phyloP scores from a whole-genome alignment of 2,888 invertebrate species.

The Cristatella mucedo region DNA sequence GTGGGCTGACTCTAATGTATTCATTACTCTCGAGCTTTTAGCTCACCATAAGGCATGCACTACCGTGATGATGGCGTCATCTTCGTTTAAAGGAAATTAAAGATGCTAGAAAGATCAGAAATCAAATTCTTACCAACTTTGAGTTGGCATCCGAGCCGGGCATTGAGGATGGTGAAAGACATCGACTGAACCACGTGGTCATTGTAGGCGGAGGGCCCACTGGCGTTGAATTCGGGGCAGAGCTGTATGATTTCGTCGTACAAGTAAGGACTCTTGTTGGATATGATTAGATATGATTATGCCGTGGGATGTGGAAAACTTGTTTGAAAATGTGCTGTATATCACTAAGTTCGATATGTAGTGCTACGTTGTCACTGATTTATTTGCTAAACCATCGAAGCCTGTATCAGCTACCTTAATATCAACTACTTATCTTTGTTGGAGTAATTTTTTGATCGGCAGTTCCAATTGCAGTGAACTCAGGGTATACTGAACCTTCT shows the following conservation, averaged over 20 bases:
- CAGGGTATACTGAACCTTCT: too few relatives aligned
- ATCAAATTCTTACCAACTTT: conserved; percentile 33
- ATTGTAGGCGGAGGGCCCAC: conserved; percentile 42
- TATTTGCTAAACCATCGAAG: too few relatives aligned
- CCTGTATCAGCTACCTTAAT: too few relatives aligned
- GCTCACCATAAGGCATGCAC: background rate
- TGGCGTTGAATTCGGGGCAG: conserved; percentile 40
- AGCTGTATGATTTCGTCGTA: conserved; percentile 38
- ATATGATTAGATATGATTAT: conserved; percentile 2
- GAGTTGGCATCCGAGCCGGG: conserved; percentile 34
- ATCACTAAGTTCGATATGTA: too few relatives aligned
- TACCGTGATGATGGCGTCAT: background rate
- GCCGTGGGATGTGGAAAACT: too few relatives aligned
- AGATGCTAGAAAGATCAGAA: conserved; percentile 36
- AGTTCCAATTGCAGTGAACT: too few relatives aligned
- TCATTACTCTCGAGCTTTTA: too few relatives aligned
- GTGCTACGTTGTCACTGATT: too few relatives aligned
- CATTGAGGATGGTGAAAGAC: conserved; percentile 22
- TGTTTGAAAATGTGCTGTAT: too few relatives aligned
- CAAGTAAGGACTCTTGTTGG: conserved; percentile 19
- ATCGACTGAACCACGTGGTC: conserved; percentile 33
- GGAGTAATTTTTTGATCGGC: too few relatives aligned
- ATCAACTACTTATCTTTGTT: too few relatives aligned
- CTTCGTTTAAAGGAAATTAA: conserved; percentile 27
- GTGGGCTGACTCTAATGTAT: too few relatives aligned